phyloP scores from a whole-genome alignment of 1,140 invertebrate genomes.

The Sminthurinus signatus region DNA sequence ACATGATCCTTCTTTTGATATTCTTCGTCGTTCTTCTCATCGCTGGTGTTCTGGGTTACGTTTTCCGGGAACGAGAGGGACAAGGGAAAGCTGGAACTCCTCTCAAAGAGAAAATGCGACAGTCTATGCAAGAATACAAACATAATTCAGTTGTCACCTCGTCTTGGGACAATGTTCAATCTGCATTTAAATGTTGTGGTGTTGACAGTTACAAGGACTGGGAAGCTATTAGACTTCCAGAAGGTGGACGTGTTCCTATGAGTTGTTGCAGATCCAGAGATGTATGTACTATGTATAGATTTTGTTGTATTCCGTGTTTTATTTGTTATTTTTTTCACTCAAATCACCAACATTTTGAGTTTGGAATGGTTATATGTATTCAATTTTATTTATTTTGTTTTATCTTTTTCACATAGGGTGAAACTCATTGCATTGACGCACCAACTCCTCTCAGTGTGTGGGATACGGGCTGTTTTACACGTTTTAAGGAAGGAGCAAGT shows the following conservation, averaged over 20 bases:
- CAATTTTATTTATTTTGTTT: no score
- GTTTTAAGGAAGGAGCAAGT: conserved; percentile 67
- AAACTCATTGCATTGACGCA: conserved; percentile 40
- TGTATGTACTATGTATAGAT: no score
- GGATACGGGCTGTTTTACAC: conserved; percentile 36
- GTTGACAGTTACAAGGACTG: conserved; percentile 66
- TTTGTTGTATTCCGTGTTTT: no score
- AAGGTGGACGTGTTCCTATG: neutral
- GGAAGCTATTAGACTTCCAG: conserved; percentile 43
- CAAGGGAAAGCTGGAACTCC: conserved; percentile 65
- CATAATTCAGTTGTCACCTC: conserved; percentile 57
- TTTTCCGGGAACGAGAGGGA: no score
- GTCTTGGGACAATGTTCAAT: conserved; percentile 62
- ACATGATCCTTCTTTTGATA: conserved; percentile 76
- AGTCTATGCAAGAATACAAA: conserved; percentile 64
- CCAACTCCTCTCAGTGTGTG: conserved; percentile 45
- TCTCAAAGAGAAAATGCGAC: conserved; percentile 68
- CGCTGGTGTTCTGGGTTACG: conserved; percentile 79
- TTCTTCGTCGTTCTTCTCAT: conserved; percentile 81
- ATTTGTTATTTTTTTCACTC: no score
- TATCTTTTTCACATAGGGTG: neutral
- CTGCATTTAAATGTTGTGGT: conserved; percentile 69
- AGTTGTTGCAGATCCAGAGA: conserved; percentile 1
- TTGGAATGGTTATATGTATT: no score
- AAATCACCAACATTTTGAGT: no score